phyloP scores from a whole-genome alignment of 2,888 invertebrate species.

The Mythimna loreyi region DNA sequence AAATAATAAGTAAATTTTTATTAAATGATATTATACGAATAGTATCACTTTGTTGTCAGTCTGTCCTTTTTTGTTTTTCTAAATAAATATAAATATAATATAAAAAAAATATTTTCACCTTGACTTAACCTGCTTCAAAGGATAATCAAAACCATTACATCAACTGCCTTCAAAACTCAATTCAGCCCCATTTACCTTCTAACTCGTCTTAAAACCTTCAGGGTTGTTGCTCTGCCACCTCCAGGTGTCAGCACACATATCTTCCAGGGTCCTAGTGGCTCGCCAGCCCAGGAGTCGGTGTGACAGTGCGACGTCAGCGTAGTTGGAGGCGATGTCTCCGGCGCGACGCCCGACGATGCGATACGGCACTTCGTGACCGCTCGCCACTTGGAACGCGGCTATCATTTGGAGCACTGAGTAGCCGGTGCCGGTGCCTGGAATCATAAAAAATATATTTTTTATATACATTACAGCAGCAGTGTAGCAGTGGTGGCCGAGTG shows the following conservation, averaged over 20 bases:
- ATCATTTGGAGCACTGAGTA: slow-evolving; percentile 97
- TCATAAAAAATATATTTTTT: no score
- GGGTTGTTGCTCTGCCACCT: slow-evolving; percentile 96
- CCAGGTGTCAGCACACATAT: slow-evolving; percentile 97
- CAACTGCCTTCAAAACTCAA: not conserved
- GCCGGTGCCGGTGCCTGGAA: slow-evolving; percentile 93
- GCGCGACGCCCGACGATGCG: slow-evolving; percentile 93
- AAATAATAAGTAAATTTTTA: no score
- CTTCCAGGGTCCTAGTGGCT: slow-evolving; percentile 93
- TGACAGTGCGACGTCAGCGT: slow-evolving; percentile 95
- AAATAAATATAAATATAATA: slow-evolving; percentile 1
- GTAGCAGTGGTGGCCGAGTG: no score
- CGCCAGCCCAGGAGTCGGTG: slow-evolving; percentile 95
- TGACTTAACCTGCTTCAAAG: not conserved
- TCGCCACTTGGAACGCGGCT: slow-evolving; percentile 94
- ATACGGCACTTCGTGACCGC: slow-evolving; percentile 93
- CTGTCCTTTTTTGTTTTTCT: not conserved
- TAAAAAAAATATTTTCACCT: no score
- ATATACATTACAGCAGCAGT: no score
- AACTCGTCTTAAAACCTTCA: slow-evolving; percentile 91
- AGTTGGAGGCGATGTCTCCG: slow-evolving; percentile 96
- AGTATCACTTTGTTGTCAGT: not conserved
- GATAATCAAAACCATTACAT: not conserved
- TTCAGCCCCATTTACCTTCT: not conserved
- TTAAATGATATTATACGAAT: no score